phyloP scores from a whole-genome alignment of 2,797 vertebrate genomes.

The Pangasius sanitwongsei region DNA sequence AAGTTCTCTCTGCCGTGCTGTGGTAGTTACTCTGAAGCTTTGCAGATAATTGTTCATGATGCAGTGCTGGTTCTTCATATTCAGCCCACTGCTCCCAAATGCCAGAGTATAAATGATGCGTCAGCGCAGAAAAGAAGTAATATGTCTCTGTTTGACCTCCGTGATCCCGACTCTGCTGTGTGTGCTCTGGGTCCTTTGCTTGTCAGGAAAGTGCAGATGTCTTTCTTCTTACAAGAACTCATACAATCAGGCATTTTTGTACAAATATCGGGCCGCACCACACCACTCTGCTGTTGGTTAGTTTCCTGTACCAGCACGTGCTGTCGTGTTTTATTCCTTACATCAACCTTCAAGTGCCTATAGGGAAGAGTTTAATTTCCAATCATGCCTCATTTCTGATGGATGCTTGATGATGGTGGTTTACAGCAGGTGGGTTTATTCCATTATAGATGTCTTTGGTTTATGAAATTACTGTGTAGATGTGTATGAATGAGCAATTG shows the following conservation, averaged over 20 bases:
- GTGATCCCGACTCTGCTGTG: conserved; percentile 53
- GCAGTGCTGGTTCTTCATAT: conserved; percentile 59
- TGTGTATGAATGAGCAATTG: conserved; percentile 30
- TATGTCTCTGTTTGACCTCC: conserved; percentile 55
- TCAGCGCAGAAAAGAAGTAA: conserved; percentile 64
- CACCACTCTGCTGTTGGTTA: not conserved
- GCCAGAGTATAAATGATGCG: conserved; percentile 66
- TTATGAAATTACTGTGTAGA: conserved; percentile 44
- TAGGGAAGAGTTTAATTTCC: conserved; percentile 28
- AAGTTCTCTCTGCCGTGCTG: not conserved
- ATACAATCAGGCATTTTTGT: not conserved
- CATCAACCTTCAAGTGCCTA: conserved; percentile 9
- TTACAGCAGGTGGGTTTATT: conserved; percentile 49
- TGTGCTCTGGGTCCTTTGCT: conserved; percentile 19
- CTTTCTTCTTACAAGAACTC: conserved; percentile 21
- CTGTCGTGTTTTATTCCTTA: conserved; percentile 1
- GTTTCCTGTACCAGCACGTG: not conserved
- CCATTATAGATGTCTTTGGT: conserved; percentile 50
- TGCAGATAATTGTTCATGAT: conserved; percentile 58
- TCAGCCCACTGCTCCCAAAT: conserved; percentile 60
- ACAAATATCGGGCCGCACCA: not conserved
- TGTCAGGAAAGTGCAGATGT: conserved; percentile 13
- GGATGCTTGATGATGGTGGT: conserved; percentile 40
- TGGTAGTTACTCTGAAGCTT: not conserved
- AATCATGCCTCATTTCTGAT: conserved; percentile 35